A percentile compares a stretch with the other conserved stretches of the same genome.
Evolutionary conservation across 2,113 vertebrate species (phyloP).

Genomic region (Lepisosteus oculatus): DNA sequence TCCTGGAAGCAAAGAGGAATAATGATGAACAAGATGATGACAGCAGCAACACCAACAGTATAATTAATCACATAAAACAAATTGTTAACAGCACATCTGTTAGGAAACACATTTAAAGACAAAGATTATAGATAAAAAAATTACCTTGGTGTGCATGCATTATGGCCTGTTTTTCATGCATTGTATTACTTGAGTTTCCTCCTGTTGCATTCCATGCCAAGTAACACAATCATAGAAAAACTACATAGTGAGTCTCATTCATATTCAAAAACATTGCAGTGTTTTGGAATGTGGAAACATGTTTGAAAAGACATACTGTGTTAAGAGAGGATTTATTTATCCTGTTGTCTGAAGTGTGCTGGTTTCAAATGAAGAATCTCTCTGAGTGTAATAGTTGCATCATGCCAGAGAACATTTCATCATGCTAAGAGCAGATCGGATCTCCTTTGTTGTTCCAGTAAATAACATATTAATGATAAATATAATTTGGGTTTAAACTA

Average conservation of each 20-base stretch:
- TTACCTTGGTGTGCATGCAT: neutral
- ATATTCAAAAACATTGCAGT: neutral
- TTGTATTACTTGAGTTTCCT: neutral
- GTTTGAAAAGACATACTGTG: neutral
- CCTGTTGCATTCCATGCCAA: neutral
- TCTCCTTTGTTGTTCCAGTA: neutral
- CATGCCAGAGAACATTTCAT: constrained; percentile 36
- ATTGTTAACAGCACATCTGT: neutral
- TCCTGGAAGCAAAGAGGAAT: constrained; percentile 62
- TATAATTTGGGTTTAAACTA: neutral
- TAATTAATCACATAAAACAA: neutral
- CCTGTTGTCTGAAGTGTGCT: constrained; percentile 21
- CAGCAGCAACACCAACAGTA: constrained; percentile 3
- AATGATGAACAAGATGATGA: neutral
- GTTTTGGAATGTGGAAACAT: neutral
- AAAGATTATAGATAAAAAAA: neutral
- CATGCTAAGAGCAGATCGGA: constrained; percentile 10
- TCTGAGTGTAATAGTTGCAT: constrained; percentile 39
- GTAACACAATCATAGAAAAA: no score
- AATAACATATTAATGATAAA: neutral
- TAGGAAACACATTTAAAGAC: neutral
- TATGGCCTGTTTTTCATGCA: neutral
- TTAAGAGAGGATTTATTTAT: constrained; percentile 19
- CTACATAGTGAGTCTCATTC: no score
- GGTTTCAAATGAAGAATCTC: constrained; percentile 22